Evolutionary conservation across 1,140 invertebrate species (phyloP), one percentile per base, ranked within the genome.

Genomic region (Leptinotarsa defecta): DNA sequence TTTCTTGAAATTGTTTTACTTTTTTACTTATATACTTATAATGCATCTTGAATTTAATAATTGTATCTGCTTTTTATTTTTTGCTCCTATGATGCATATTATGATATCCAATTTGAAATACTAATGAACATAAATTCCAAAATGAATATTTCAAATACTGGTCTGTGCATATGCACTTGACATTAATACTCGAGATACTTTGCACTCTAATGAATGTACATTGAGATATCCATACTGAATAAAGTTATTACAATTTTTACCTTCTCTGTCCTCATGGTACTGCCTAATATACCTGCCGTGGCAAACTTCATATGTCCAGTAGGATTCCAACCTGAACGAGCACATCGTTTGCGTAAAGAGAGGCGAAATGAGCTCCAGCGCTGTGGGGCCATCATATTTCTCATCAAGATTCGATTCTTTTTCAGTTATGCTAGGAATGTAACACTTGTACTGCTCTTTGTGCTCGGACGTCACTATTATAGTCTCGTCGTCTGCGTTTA

Each of bases 291-390:
- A 92, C 78, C 90, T 89, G 5, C 96, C 96, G 88, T 99, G 97
- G 84, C 98, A 99, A 13, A 99, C 88, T 24, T 99, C 96, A 88
- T 99, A 99, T 0, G 94, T 96, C 98, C 97, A 99, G 85, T 98
- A 99, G 61, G 93, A 92, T 85, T 99, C 97, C 73, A 98, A 87
- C 77, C 94, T 90, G 80, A 95, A 96, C 0, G 95, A 95, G 86
- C 96, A 98, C 4, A 87, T 85, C 65, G 86, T 86, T 77, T 93
- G 91, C 17, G 86, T 86, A 85, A 97, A 95, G 48, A 97, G 85
- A 4, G 92, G 91, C 71, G 90, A 87, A 27, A 98, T 85, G 4
- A 97, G 83, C 81, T 94, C 90, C 64, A 96, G 87, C 1, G 95
- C 92, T 85, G 90, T 92, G 75, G 91, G 89, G 19, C 93, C 93